Base-by-base conservation (phyloP, 2,797 vertebrate genomes). In the Pygocentrus nattereri region DNA sequence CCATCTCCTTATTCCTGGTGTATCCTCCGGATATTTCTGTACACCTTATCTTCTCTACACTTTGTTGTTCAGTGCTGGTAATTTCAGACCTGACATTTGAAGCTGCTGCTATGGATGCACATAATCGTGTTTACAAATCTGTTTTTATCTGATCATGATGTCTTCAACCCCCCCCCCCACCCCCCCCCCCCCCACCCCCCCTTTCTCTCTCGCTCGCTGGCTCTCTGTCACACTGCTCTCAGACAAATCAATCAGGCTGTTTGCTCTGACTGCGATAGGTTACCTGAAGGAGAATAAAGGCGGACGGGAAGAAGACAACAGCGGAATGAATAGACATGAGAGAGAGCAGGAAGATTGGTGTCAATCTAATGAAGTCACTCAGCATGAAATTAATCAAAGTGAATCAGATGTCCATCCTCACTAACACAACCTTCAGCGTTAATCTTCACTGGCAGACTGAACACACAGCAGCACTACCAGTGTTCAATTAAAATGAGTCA, bases 301-400 rank as follows among this genome's bases (percentile, higher is more conserved):
- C 38, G 64, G 49, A 72, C 50, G 52, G 44, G 71, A 56, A 58
- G 56, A 71, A 16, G 54, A 13, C 49, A 52, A 84, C 68, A 5
- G 56, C 50, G 70, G 72, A 76, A 82, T 88, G 82, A 81, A 81
- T 47, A 80, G 44, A 82, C 67, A 79, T 1, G 78, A 25, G 52
- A 34, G 5, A 21, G 19, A 13, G 23, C 3, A 71, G 52, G 16
- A 12, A 18, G 50, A 59, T 16, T 50, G 44, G 23, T 80, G 69
- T 74, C 70, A 30, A 25, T 19, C 78, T 67, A 56, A 73, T 73
- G 38, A 52, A 41, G 47, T 54, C 31, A 58, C 70, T 44, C 44
- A 31, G 70, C 72, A 59, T 47, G 54, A 81, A 59, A 58, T 49
- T 30, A n/a, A 27, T 68, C 19, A 68, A 18, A 18, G 12, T 58